Base-by-base conservation (phyloP, 1,140 invertebrate genomes). In the Theocolax elegans region DNA sequence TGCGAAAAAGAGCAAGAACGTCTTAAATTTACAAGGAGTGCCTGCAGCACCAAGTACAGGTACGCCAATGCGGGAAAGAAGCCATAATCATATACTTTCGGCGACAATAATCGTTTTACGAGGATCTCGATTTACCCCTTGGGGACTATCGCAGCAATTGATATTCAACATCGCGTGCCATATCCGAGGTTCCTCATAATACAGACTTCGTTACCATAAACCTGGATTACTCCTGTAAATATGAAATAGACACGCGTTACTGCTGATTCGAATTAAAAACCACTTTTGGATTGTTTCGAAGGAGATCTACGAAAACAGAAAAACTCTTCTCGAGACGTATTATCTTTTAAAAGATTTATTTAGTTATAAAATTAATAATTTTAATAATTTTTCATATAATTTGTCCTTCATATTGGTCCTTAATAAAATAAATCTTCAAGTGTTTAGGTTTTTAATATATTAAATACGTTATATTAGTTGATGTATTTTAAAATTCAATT, bases 31-130 rank as follows among this genome's bases (percentile, higher is more conserved):
- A 70, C 29, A 63, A 70, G 56, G 38, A 59, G 29, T 60, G 49
- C 71, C 74, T 63, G 66, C 65, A 72, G 66, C 29, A 71, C 67
- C 25, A 13, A 65, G 59, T 67, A 44, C n/a, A 35, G 4, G 31
- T n/a, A n/a, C 56, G 68, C 54, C 42, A 35, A 35, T 65, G 71
- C 67, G 66, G 77, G 79, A 85, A 83, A 81, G 79, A 78, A 81
- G 77, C 81, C 76, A 83, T 85, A 85, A 85, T 82, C 81, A 80
- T 85, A 85, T 84, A 83, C 81, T 80, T 80, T 81, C 77, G 76
- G 75, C 77, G 82, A 84, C 83, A 83, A 85, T 85, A 85, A 84
- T 85, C 81, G 81, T 80, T 83, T 85, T 83, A 85, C 83, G 80
- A 82, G 75, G 74, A 74, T 74, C 74, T 75, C 72, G 72, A 76